These are phyloP conservation scores for Chymomyza costata DNA, from an alignment of 1,140 invertebrate species.

Conservation along the genomic window DNA sequence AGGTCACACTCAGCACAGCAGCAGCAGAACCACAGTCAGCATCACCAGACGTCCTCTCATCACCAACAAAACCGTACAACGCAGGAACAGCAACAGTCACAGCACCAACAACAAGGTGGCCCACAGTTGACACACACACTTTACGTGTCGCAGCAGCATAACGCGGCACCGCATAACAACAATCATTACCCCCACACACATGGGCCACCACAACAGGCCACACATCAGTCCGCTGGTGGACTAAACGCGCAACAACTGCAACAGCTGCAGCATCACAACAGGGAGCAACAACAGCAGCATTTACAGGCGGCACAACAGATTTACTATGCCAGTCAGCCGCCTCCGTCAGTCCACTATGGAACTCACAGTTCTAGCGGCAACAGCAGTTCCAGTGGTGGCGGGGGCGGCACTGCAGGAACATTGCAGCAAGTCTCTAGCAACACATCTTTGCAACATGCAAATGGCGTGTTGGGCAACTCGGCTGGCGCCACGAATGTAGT, in stretches of 20 bases:
- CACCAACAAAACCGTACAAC: constrained; percentile 44
- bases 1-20: constrained; percentile 67
- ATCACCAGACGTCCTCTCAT: constrained; percentile 1
- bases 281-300: constrained; percentile 34
- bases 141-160: constrained; percentile 40
- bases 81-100: constrained; percentile 32
- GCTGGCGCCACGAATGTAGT: constrained; percentile 35
- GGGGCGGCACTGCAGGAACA: constrained; percentile 47
- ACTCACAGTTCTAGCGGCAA: constrained; percentile 30
- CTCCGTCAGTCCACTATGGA: constrained; percentile 12
- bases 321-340: constrained; percentile 32
- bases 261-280: constrained; percentile 43
- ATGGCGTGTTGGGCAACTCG: constrained; percentile 39
- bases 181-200: too few species aligned
- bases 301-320: constrained; percentile 22
- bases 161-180: constrained; percentile 21
- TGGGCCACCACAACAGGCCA: constrained; percentile 23
- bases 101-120: constrained; percentile 45
- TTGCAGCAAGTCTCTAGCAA: constrained; percentile 21
- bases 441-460: constrained; percentile 22
- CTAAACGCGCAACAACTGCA: constrained; percentile 14
- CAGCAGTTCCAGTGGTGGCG: constrained; percentile 43
- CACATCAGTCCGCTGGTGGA: constrained; percentile 18
- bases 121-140: constrained; percentile 47
- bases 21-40: constrained; percentile 16